Evolutionary conservation across 2,113 vertebrate genomes (phyloP), one percentile per base, ranked within the genome.

Genomic region (Zosterops borbonicus): DNA sequence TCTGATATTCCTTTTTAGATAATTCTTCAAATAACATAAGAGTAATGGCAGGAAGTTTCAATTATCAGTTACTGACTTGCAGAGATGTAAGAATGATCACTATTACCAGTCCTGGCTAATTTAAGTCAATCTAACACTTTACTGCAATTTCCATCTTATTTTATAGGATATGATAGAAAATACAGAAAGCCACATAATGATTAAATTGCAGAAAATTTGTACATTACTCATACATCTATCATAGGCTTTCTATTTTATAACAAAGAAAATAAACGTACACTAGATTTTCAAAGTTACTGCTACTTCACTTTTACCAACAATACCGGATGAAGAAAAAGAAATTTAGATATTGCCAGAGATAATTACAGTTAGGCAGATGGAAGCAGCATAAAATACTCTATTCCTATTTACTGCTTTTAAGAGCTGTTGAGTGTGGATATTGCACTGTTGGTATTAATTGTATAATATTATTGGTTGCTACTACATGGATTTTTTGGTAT

Each of bases 101-200:
- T 87, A 84, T 55, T 49, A 67, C 11, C 15, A 70, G n/a, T 12
- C 46, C 63, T 87, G 29, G 21, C 47, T 81, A 91, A 83, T 84
- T 90, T 87, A 93, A 84, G 55, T 84, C 84, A 71, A 52, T 87
- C 55, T 58, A 94, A 80, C 42, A 83, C 29, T 89, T 93, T 19
- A 69, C 46, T 68, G 47, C 35, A 71, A 80, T 90, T 88, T 91
- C 28, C 9, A 4, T 33, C 31, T 31, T 75, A 75, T 58, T 90
- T 87, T 77, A 83, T 41, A 44, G 42, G 33, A 46, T 79, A 87
- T n/a, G 27, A 74, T 9, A 83, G 63, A 89, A 85, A 86, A 92
- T 74, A 62, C 14, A 82, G 86, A 76, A 87, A 96, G 58, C 5
- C 23, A 73, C 22, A 83, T 62, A 89, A 91, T 70, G 29, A 80